Evolutionary conservation across 1,140 invertebrate genomes (phyloP).

Genomic region (Anastatus disparis): DNA sequence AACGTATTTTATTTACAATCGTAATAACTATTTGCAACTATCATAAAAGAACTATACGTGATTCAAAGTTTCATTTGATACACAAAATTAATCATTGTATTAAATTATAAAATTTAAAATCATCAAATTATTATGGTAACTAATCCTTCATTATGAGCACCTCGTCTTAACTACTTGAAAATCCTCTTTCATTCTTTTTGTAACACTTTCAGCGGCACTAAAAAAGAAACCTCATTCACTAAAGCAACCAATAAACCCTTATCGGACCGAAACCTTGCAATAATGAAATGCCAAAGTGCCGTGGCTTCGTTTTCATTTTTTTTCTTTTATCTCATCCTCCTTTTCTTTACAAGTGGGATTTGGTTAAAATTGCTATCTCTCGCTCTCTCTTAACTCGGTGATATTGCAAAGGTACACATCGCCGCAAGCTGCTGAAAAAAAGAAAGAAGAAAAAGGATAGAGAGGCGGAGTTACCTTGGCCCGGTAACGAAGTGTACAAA

Average conservation of each 20-base stretch:
- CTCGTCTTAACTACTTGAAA: conserved; percentile 13
- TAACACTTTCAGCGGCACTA: conserved; percentile 11
- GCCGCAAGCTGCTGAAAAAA: conserved; percentile 26
- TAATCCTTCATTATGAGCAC: conserved; percentile 12
- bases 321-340: conserved; percentile 23
- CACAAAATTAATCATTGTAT: too few relatives aligned
- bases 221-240: conserved; percentile 25
- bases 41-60: too few relatives aligned
- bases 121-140: conserved; percentile 3
- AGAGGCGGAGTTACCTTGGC: conserved; percentile 6
- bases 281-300: conserved; percentile 30
- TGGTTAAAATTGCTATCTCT: not conserved
- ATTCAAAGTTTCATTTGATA: too few relatives aligned
- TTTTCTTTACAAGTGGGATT: conserved; percentile 28
- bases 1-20: too few relatives aligned
- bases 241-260: conserved; percentile 23
- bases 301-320: conserved; percentile 14
- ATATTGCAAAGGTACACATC: conserved; percentile 12
- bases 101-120: not conserved
- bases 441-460: conserved; percentile 19
- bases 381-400: not conserved
- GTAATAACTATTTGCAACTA: too few relatives aligned
- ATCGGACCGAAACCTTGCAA: conserved; percentile 20
- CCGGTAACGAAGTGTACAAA: conserved; percentile 19
- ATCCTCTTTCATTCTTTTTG: conserved; percentile 1